Evolutionary conservation across 2,113 vertebrate genomes (phyloP).

Genomic region (Amblyornis subalaris): DNA sequence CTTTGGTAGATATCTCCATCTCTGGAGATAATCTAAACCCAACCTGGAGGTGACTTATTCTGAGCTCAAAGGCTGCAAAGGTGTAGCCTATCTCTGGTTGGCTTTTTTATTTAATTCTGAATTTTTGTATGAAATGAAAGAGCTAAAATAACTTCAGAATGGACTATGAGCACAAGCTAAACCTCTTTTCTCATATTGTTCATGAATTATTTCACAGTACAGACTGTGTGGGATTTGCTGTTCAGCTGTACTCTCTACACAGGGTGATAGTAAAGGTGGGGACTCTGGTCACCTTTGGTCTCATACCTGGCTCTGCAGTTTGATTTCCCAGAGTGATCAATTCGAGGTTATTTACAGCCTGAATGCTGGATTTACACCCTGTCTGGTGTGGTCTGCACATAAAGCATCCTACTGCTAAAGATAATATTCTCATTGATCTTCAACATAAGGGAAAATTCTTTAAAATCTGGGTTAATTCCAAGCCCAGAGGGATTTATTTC

Average conservation of each 20-base stretch:
- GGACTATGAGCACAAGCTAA: background rate
- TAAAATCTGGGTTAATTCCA: background rate
- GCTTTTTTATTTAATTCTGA: background rate
- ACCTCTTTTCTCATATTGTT: background rate
- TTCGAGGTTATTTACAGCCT: background rate
- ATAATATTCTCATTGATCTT: background rate
- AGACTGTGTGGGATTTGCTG: background rate
- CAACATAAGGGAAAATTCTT: background rate
- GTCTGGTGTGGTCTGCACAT: background rate
- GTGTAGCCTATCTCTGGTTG: background rate
- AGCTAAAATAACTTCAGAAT: background rate
- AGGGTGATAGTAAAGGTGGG: background rate
- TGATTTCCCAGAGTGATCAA: background rate
- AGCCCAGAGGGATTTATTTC: background rate
- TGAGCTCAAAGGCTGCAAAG: background rate
- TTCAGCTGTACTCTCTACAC: background rate
- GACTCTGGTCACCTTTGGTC: background rate
- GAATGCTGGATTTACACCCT: background rate
- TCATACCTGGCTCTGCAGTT: background rate
- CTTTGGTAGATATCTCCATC: background rate
- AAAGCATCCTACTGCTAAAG: background rate
- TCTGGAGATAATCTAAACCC: background rate
- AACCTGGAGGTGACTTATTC: background rate
- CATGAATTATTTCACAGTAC: background rate
- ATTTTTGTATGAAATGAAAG: background rate